These are phyloP conservation scores for Chymomyza caudatula DNA, from an alignment of 2,888 invertebrate species.

Conservation along the genomic window DNA sequence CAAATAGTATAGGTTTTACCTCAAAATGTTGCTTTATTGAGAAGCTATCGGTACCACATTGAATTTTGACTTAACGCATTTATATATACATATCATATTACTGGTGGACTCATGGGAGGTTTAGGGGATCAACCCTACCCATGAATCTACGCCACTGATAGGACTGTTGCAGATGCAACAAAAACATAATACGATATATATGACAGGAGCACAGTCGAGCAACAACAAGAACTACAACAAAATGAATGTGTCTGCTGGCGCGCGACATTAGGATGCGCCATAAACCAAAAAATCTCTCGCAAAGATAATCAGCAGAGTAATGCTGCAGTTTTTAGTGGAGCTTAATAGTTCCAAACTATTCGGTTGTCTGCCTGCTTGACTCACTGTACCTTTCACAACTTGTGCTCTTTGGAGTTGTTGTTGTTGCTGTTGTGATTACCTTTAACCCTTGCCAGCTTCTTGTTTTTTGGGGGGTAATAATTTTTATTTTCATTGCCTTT, in stretches of 20 bases:
- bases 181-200: conserved; percentile 13
- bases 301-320: conserved; percentile 39
- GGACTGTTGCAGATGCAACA: conserved; percentile 25
- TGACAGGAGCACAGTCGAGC: conserved; percentile 31
- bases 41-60: no score
- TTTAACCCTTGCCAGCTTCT: conserved; percentile 54
- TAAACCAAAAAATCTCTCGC: conserved; percentile 40
- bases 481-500: conserved; percentile 69
- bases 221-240: conserved; percentile 1
- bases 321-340: conserved; percentile 33
- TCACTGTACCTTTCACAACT: conserved; percentile 62
- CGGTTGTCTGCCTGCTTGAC: conserved; percentile 3
- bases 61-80: no score
- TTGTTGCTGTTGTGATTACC: conserved; percentile 58
- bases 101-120: no score
- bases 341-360: conserved; percentile 24
- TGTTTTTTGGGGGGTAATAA: conserved; percentile 47
- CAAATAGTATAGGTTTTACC: no score
- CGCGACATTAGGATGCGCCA: conserved; percentile 52
- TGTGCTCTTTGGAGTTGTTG: conserved; percentile 4
- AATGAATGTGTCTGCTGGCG: conserved; percentile 47
- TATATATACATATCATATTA: no score
- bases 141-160: no score
- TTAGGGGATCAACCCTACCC: no score
- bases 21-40: no score